These are phyloP conservation scores for Tetraodon nigroviridis DNA, from an alignment of 2,113 vertebrate genomes.

Conservation along the genomic window DNA sequence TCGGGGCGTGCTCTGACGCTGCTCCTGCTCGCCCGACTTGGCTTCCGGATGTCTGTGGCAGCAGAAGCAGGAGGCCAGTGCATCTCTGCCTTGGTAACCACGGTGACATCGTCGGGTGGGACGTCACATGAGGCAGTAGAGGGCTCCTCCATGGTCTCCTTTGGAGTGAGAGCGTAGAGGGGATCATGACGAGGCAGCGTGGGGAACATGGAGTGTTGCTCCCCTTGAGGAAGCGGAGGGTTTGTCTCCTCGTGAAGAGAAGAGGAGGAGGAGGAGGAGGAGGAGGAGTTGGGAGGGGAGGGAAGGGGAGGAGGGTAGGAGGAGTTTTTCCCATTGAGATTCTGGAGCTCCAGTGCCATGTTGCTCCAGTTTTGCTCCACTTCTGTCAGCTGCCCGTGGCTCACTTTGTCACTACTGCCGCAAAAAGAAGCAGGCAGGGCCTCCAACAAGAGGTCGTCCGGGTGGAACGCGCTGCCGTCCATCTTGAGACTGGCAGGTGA, in stretches of 20 bases:
- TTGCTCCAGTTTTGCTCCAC: slow-evolving; percentile 81
- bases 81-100: slow-evolving; percentile 78
- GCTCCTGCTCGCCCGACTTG: slow-evolving; percentile 78
- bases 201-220: slow-evolving; percentile 55
- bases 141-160: slow-evolving; percentile 43
- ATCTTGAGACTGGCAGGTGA: slow-evolving; percentile 46
- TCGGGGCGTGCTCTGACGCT: slow-evolving; percentile 79
- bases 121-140: slow-evolving; percentile 10
- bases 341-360: slow-evolving; percentile 67
- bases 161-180: slow-evolving; percentile 41
- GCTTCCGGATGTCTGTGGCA: slow-evolving; percentile 65
- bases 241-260: slow-evolving; percentile 56
- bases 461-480: slow-evolving; percentile 35
- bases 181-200: slow-evolving; percentile 53
- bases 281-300: slow-evolving; percentile 25
- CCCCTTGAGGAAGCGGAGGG: slow-evolving; percentile 23
- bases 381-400: slow-evolving; percentile 44
- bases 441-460: slow-evolving; percentile 48
- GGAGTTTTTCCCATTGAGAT: slow-evolving; percentile 52
- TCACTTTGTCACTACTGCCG: slow-evolving; percentile 52
- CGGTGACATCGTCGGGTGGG: slow-evolving; percentile 35
- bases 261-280: slow-evolving; percentile 53
- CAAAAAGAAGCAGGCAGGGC: slow-evolving; percentile 50
- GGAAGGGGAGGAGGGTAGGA: slow-evolving; percentile 53
- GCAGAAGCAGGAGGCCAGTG: slow-evolving; percentile 70